phyloP scores from a whole-genome alignment of 2,888 invertebrate genomes.

The Tethea ocularis region DNA sequence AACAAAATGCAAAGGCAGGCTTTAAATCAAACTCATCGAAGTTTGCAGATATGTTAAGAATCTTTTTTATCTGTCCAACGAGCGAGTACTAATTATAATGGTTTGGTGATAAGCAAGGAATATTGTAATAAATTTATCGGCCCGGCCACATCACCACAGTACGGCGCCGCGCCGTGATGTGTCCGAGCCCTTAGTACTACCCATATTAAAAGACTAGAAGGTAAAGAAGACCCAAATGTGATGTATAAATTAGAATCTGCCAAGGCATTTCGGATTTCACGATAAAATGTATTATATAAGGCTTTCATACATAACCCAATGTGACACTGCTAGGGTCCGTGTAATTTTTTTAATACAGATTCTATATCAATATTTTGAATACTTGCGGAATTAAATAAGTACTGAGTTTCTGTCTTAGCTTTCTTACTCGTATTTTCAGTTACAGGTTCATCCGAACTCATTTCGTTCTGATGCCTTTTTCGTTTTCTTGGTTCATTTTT shows the following conservation, averaged over 20 bases:
- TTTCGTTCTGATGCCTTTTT: conserved; percentile 56
- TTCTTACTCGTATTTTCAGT: conserved; percentile 63
- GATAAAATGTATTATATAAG: too few species aligned
- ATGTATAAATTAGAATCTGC: too few species aligned
- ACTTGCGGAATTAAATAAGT: conserved; percentile 63
- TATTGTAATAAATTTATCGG: neutral
- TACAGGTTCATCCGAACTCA: conserved; percentile 51
- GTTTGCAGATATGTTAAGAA: neutral
- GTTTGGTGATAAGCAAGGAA: neutral
- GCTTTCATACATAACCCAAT: conserved; percentile 12
- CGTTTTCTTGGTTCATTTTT: conserved; percentile 55
- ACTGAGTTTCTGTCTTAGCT: conserved; percentile 60
- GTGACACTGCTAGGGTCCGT: conserved; percentile 60
- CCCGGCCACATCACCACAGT: too few species aligned
- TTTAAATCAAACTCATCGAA: neutral
- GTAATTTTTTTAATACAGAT: conserved; percentile 72
- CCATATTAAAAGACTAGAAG: too few species aligned
- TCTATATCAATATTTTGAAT: conserved; percentile 79
- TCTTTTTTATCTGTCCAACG: neutral
- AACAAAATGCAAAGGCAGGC: neutral
- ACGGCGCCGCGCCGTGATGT: too few species aligned
- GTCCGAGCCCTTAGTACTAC: too few species aligned
- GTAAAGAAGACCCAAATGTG: too few species aligned
- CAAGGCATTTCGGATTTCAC: too few species aligned
- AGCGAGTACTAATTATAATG: neutral